Percentiles rank a stretch among this genome's conserved stretches.
These are phyloP conservation scores for Chrysemys picta DNA, from an alignment of 2,113 vertebrate species.

Conservation along the genomic window DNA sequence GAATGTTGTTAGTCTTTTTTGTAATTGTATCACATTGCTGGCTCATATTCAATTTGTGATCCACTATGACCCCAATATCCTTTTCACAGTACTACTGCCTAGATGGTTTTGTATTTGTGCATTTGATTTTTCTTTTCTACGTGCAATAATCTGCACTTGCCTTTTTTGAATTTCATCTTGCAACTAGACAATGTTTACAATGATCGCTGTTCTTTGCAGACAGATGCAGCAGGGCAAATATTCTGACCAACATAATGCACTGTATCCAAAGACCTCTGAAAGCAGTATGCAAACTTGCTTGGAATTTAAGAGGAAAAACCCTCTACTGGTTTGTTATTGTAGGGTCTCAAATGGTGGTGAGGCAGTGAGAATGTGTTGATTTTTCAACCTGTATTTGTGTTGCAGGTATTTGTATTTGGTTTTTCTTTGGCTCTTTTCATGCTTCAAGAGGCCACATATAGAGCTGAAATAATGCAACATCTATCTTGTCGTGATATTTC, in stretches of 20 bases:
- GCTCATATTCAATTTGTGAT: background rate
- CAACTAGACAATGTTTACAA: background rate
- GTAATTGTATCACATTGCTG: background rate
- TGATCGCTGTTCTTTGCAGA: background rate
- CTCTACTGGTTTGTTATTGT: constrained; percentile 50
- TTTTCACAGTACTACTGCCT: background rate
- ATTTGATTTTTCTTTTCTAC: background rate
- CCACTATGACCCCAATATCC: background rate
- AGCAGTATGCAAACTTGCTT: background rate
- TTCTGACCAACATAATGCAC: background rate
- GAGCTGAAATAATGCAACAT: constrained; percentile 20
- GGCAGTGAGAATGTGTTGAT: background rate
- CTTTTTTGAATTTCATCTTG: background rate
- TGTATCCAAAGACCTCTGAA: background rate
- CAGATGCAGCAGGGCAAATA: background rate
- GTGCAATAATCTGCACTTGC: background rate
- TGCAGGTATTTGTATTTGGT: constrained; percentile 9
- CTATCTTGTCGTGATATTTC: constrained; percentile 10
- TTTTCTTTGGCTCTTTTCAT: background rate
- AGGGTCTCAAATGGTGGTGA: background rate
- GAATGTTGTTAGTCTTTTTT: background rate
- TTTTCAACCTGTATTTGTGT: constrained; percentile 9
- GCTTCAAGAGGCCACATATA: background rate
- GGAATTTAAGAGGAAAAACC: constrained; percentile 29
- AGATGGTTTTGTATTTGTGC: background rate